phyloP scores from a whole-genome alignment of 2,888 invertebrate species.

The Plagodis dolabraria region DNA sequence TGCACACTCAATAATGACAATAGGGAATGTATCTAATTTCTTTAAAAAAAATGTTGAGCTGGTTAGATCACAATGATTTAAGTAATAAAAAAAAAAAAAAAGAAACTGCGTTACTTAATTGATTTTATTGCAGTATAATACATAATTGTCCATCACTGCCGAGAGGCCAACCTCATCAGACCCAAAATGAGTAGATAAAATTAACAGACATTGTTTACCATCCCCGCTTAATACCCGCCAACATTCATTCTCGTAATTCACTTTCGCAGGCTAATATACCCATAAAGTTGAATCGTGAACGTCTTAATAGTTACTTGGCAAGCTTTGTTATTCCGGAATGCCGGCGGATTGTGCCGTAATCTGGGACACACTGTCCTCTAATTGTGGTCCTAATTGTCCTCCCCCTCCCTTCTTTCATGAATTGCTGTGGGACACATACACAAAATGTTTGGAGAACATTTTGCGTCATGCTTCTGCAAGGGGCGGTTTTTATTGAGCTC shows the following conservation, averaged over 20 bases:
- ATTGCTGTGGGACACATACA: constrained; percentile 24
- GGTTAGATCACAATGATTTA: too few species aligned
- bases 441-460: constrained; percentile 14
- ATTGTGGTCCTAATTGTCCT: constrained; percentile 82
- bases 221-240: background rate
- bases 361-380: constrained; percentile 83
- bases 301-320: constrained; percentile 81
- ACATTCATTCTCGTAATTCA: constrained; percentile 7
- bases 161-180: background rate
- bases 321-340: constrained; percentile 72
- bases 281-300: constrained; percentile 49
- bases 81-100: too few species aligned
- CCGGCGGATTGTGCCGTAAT: constrained; percentile 73
- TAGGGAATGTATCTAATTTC: too few species aligned
- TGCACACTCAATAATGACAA: too few species aligned
- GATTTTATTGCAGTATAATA: too few species aligned
- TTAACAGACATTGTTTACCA: background rate
- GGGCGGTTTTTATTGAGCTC: background rate
- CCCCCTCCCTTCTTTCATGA: constrained; percentile 43
- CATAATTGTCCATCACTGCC: too few species aligned
- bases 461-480: constrained; percentile 20
- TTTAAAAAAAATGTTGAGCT: too few species aligned
- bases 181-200: too few species aligned
- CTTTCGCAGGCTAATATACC: constrained; percentile 19
- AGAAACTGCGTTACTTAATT: too few species aligned